phyloP scores from a whole-genome alignment of 1,140 invertebrate genomes.

The Aphelinus certus region DNA sequence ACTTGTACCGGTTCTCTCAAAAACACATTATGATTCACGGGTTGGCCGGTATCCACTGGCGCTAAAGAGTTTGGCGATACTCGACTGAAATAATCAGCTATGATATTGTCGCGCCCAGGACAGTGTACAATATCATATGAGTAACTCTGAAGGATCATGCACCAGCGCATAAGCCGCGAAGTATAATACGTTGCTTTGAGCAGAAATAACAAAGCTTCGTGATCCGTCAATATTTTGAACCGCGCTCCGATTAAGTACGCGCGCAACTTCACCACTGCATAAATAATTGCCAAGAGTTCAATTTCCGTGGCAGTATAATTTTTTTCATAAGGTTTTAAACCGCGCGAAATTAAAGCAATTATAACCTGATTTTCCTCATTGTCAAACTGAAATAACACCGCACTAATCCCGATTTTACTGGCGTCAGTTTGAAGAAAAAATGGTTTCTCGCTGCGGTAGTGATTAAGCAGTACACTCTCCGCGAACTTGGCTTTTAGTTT shows the following conservation, averaged over 20 bases:
- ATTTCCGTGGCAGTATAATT: conserved; percentile 34
- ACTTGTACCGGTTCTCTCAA: neutral
- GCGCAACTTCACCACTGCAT: conserved; percentile 19
- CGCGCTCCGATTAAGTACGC: conserved; percentile 16
- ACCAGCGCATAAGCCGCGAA: conserved; percentile 28
- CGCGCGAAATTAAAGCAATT: conserved; percentile 4
- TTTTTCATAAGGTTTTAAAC: neutral
- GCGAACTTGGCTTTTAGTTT: conserved; percentile 7
- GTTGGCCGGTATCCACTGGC: neutral
- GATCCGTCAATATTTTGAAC: conserved; percentile 35
- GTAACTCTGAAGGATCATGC: conserved; percentile 13
- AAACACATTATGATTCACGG: neutral
- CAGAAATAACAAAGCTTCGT: conserved; percentile 30
- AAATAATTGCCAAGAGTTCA: conserved; percentile 37
- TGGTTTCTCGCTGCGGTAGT: neutral
- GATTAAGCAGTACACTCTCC: neutral
- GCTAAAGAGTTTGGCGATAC: neutral
- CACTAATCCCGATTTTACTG: conserved; percentile 21
- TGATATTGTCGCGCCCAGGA: neutral
- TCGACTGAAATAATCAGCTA: conserved; percentile 26
- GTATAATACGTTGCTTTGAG: conserved; percentile 6
- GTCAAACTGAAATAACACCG: conserved; percentile 29
- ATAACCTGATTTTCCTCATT: conserved; percentile 4
- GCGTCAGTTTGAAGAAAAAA: conserved; percentile 35
- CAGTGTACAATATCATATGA: conserved; percentile 22